Base-by-base conservation (phyloP, 2,888 invertebrate species). In the Xylota sylvarum region DNA sequence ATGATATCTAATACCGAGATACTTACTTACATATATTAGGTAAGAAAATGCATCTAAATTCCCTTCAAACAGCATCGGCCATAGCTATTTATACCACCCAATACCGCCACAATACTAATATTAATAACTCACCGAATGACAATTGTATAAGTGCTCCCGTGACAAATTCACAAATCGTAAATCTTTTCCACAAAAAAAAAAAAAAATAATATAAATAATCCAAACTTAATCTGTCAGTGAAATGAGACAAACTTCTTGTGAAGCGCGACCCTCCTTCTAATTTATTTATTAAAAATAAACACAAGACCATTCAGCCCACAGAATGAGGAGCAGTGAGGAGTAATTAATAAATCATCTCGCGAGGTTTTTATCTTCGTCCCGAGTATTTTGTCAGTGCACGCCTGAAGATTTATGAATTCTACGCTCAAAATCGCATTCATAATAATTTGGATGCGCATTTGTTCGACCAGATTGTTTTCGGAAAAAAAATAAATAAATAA, bases 221-320 rank as follows among this genome's bases (percentile, higher is more conserved):
- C 81, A 9, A 85, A 81, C 48, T 77, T 81, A 85, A 85, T 76
- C 81, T 77, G 81, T 85, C 85, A 85, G 81, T 85, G 85, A 77
- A 72, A 80, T 56, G 85, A 67, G 72, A 81, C 76, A 80, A 77
- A 65, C 70, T 67, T 65, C 80, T 58, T 40, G 12, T 14, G 65
- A 72, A 85, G 55, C 35, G 72, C 58, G 46, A 69, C 73, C 84
- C 80, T 85, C 80, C 35, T 52, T 67, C 40, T 62, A 72, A 70
- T 65, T 80, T 80, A 60, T 85, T 64, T 77, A 82, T 77, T 81
- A 81, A 85, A 81, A 85, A 85, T 77, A 81, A 85, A 85, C 85
- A 85, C 46, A 80, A 27, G 35, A 48, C 58, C 35, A 62, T 70
- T 50, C 52, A 56, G 27, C 50, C 58, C 50, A 81, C 48, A n/a